Base-by-base conservation (phyloP, 2,113 vertebrate genomes). In the Leuciscus idus region DNA sequence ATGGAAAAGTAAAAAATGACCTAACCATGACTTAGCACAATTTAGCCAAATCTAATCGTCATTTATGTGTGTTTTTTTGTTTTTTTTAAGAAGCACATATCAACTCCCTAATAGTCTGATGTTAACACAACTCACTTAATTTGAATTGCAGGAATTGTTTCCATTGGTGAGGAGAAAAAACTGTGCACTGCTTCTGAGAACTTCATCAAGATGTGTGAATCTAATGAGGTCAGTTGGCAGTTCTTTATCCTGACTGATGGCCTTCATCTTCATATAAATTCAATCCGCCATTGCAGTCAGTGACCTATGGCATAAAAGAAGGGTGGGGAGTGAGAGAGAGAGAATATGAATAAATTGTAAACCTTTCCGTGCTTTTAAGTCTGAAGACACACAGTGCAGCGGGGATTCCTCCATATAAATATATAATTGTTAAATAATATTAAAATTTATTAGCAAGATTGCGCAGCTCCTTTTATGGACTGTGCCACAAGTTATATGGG, bases 191-290 rank as follows among this genome's bases (percentile, higher is more conserved):
- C 92, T 84, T 96, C 96, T 72, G 97, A 97, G 90, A 98, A 96
- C 90, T 99, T 99, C 93, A 68, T 94, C 87, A 97, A 96, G 92
- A 97, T 99, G 97, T 99, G 98, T 84, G 96, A 97, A 88, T 99
- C 98, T 85, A 98, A 97, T 72, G 98, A 99, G 95, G 98, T 99
- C 90, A 95, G 93, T 92, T 23, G n/a, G 68, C 75, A 61, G 62
- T 50, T n/a, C 55, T 70, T 66, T 77, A 57, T 59, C 30, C 28
- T 36, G 8, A 74, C 39, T 39, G 48, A 52, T 79, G 19, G 28
- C 33, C 30, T 80, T 79, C 28, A 23, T 72, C n/a, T 61, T 79
- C 21, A 23, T 83, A n/a, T 48, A 15, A 59, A 68, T 70, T 57
- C 61, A 39, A 9, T 28, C 52, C 23, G 50, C 66, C 52, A 12